Evolutionary conservation across 2,113 vertebrate species (phyloP), one percentile per base, ranked within the genome.

Genomic region (Sciurus niger): DNA sequence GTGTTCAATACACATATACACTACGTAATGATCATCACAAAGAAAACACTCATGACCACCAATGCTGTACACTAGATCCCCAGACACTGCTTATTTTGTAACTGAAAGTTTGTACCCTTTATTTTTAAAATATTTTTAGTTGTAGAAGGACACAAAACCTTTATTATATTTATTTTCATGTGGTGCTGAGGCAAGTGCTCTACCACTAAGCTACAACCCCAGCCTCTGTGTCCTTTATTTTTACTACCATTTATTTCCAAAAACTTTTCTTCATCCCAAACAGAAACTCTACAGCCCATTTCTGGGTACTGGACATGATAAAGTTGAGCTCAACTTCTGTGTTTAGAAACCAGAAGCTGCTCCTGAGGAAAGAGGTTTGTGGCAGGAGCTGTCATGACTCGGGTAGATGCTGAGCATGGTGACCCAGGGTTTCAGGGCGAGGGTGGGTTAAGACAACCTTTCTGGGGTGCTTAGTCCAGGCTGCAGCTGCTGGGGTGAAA

Each of bases 401-500:
- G 37, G 77, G 67, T 0, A 0, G 65, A 24, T 1, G 0, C 72
- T 5, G 16, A 87, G 77, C 12, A 30, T 12, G 43, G 68, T 40
- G 51, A 46, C 20, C 18, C 48, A 20, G 34, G 60, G 34, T 28
- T 12, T 60, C 79, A 60, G 63, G 72, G 24, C 11, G 46, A 78
- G 46, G 18, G 40, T 34, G 11, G 53, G 60, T 25, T 13, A 70
- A 77, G 60, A 72, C 40, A 53, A 72, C 13, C 40, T 73, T 25
- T 78, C 22, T 73, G 2, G 2, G 6, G 60, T 20, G 8, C 28
- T 94, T 17, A 51, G 55, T 80, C 51, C 28, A 48, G 6, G 46
- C 34, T 90, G 68, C 96, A 93, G 85, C 86, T 89, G 93, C 79
- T 40, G 60, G 87, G 79, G 22, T 87, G 65, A 96, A 40, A 34